These are phyloP conservation scores for Plusia festucae DNA, from an alignment of 2,888 invertebrate genomes.

Conservation along the genomic window DNA sequence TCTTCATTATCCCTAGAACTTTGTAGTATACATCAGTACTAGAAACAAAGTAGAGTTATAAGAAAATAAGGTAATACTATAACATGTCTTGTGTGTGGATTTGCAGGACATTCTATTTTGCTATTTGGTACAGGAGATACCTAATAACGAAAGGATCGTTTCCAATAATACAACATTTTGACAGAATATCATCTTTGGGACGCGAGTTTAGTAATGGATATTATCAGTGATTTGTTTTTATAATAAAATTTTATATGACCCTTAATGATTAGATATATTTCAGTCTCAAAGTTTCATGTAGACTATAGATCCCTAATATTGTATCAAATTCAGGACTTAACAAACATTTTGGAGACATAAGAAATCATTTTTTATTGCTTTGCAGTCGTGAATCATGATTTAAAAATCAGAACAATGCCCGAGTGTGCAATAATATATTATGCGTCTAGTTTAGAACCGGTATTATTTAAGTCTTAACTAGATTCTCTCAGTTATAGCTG, in stretches of 20 bases:
- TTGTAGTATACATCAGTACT: conserved; percentile 19
- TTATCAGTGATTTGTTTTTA: not conserved
- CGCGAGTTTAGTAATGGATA: not conserved
- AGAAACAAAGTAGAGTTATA: conserved; percentile 15
- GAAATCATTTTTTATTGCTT: not conserved
- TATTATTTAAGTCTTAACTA: not conserved
- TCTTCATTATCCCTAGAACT: conserved; percentile 34
- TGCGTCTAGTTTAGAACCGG: conserved; percentile 4
- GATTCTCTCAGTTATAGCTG: not conserved
- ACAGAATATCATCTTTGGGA: not conserved
- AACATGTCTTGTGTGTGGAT: conserved; percentile 19
- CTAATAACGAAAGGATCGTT: conserved; percentile 25
- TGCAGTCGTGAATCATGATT: not conserved
- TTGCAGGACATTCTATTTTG: conserved; percentile 8
- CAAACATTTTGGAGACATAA: not conserved
- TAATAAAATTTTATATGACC: not conserved
- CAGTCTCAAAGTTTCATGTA: not conserved
- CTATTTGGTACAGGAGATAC: not conserved
- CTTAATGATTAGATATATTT: too few relatives aligned
- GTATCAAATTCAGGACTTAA: not conserved
- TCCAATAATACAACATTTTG: not conserved
- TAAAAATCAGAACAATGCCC: not conserved
- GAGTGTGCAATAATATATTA: not conserved
- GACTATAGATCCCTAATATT: too few relatives aligned
- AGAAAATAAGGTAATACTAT: conserved; percentile 18